These are phyloP conservation scores for Rhea pennata DNA, from an alignment of 2,113 vertebrate species.

Conservation along the genomic window DNA sequence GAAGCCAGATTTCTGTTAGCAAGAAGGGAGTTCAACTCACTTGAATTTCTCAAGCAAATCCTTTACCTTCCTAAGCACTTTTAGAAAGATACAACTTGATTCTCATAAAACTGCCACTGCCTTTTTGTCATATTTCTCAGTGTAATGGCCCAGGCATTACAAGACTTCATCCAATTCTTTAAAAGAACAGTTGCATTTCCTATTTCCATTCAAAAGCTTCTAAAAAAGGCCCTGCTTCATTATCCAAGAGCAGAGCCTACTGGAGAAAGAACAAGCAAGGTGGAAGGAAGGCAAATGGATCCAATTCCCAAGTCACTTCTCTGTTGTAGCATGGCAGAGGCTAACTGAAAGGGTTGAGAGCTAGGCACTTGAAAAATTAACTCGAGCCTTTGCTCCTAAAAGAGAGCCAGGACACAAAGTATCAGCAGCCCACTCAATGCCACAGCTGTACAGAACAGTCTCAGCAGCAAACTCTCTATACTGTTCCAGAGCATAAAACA, in stretches of 20 bases:
- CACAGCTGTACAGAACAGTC: background rate
- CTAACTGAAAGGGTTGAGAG: background rate
- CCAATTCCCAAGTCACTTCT: background rate
- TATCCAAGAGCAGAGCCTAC: background rate
- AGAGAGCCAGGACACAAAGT: background rate
- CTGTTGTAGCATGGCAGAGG: background rate
- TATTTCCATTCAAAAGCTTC: background rate
- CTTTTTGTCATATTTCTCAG: background rate
- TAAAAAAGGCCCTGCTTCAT: background rate
- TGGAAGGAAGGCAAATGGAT: background rate
- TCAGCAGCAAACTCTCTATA: background rate
- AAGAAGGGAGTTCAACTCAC: background rate
- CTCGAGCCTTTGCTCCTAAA: background rate
- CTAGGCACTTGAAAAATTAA: background rate
- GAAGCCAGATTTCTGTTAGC: background rate
- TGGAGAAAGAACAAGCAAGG: background rate
- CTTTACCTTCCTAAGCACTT: background rate
- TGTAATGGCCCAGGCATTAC: background rate
- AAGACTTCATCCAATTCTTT: background rate
- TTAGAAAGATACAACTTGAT: background rate
- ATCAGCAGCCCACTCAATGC: background rate
- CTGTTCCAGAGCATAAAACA: background rate
- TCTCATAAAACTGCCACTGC: background rate
- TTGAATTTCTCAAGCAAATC: background rate
- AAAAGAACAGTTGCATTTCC: background rate